Evolutionary conservation across 2,888 invertebrate genomes (phyloP).

Genomic region (Agrotis segetum): DNA sequence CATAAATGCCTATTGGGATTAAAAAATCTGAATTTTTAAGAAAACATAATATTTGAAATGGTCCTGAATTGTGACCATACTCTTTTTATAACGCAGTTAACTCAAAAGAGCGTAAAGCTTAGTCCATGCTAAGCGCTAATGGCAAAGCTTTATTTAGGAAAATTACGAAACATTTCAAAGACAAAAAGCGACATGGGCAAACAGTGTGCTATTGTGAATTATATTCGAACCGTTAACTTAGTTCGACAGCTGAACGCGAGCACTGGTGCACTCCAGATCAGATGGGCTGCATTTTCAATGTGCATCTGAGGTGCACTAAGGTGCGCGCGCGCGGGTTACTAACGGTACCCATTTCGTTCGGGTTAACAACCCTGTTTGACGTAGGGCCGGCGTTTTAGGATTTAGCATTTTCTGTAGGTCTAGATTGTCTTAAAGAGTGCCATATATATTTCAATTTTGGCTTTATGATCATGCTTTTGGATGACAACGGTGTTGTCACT

Average conservation of each 20-base stretch:
- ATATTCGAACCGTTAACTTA: constrained; percentile 6
- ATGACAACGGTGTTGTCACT: no score
- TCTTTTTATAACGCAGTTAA: no score
- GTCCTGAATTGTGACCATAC: no score
- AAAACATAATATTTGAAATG: neutral
- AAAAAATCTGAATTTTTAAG: neutral
- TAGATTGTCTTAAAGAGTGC: neutral
- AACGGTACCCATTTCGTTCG: constrained; percentile 67
- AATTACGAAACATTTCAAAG: constrained; percentile 19
- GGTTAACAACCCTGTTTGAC: constrained; percentile 70
- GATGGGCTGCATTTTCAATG: constrained; percentile 51
- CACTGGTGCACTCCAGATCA: constrained; percentile 19
- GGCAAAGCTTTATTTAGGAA: neutral
- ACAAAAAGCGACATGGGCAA: constrained; percentile 1
- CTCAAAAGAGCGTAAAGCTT: neutral
- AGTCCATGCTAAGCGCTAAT: neutral
- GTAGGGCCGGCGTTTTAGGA: constrained; percentile 59
- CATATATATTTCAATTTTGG: no score
- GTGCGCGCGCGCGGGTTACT: constrained; percentile 61
- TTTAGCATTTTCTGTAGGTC: neutral
- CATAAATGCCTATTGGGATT: neutral
- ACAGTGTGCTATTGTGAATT: constrained; percentile 26
- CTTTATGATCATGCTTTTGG: no score
- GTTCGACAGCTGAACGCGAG: constrained; percentile 24
- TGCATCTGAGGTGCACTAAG: constrained; percentile 53